Evolutionary conservation across 2,888 invertebrate species (phyloP).

Genomic region (Scaptomyza flava): DNA sequence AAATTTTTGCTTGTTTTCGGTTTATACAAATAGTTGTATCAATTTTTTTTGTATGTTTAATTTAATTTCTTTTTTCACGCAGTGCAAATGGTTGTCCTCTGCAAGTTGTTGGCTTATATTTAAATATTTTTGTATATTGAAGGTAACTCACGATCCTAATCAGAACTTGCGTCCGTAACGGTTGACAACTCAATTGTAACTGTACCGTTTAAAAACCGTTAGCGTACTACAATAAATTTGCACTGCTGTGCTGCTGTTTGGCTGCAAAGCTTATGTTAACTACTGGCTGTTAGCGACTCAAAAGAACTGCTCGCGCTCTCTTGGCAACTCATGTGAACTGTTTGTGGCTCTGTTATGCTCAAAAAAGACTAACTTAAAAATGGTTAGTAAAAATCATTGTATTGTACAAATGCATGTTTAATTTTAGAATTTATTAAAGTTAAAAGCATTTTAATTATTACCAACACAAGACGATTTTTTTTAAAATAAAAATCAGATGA

Average conservation of each 20-base stretch:
- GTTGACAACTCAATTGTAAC: slow-evolving; percentile 67
- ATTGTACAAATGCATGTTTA: too few species aligned
- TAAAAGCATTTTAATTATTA: too few species aligned
- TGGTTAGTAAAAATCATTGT: too few species aligned
- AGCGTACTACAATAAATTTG: slow-evolving; percentile 59
- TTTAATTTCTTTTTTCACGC: slow-evolving; percentile 21
- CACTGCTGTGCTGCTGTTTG: slow-evolving; percentile 40
- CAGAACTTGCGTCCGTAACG: slow-evolving; percentile 79
- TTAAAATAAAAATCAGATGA: too few species aligned
- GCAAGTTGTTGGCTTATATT: slow-evolving; percentile 13
- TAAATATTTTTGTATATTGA: slow-evolving; percentile 32
- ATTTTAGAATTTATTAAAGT: too few species aligned
- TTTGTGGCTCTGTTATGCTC: slow-evolving; percentile 18
- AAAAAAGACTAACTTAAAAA: not conserved
- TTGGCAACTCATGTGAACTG: slow-evolving; percentile 45
- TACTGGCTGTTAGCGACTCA: slow-evolving; percentile 41
- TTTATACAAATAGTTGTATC: slow-evolving; percentile 63
- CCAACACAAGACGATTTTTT: too few species aligned
- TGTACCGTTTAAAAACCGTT: slow-evolving; percentile 64
- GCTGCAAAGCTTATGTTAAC: slow-evolving; percentile 49
- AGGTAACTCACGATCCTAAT: slow-evolving; percentile 73
- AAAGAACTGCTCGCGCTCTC: slow-evolving; percentile 37
- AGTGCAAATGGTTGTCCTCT: slow-evolving; percentile 38
- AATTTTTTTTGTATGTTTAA: slow-evolving; percentile 7
- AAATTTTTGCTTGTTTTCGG: slow-evolving; percentile 50